Conservation (phyloP, 2,888 invertebrate species). For the Loripinus fragilis region DNA sequence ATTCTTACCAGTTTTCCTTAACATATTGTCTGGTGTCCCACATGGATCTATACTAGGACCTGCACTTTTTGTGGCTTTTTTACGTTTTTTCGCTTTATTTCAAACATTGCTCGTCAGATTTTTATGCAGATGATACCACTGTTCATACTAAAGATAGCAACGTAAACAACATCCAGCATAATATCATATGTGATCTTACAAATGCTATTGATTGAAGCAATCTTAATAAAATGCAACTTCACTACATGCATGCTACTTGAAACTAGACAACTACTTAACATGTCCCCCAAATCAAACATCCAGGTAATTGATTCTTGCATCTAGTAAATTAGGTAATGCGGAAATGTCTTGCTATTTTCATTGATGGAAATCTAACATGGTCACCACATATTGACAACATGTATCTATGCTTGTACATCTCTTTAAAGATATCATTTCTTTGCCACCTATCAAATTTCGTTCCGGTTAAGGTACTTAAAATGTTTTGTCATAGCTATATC, state of each 20-base stretch:
- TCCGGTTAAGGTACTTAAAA: no score
- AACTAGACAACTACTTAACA: background rate
- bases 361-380: conserved; percentile 3
- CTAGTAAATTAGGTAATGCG: background rate
- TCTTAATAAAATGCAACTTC: no score
- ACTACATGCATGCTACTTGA: background rate
- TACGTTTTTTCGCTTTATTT: background rate
- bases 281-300: background rate
- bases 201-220: background rate
- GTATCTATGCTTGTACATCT: background rate
- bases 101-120: background rate
- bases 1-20: no score
- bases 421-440: background rate
- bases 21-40: no score
- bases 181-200: background rate
- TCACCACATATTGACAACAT: background rate
- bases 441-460: background rate
- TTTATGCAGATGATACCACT: conserved; percentile 1
- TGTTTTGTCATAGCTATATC: background rate
- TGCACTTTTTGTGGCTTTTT: background rate
- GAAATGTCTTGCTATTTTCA: background rate
- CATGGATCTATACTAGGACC: background rate
- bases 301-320: background rate
- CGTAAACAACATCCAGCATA: background rate
- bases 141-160: background rate